Evolutionary conservation across 2,888 invertebrate species (phyloP).

Genomic region (Mechanitis messenoides): DNA sequence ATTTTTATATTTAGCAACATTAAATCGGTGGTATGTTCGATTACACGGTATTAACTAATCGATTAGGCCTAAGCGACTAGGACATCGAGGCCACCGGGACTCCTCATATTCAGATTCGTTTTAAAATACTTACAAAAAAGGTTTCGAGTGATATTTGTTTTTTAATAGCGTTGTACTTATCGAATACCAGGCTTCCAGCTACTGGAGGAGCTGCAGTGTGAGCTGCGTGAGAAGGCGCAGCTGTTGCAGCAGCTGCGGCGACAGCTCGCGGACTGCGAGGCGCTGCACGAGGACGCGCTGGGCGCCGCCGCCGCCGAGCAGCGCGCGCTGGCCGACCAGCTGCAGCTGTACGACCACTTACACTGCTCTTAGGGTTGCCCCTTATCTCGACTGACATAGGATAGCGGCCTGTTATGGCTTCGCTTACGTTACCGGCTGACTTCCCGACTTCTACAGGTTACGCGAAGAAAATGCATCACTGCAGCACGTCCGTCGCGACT

Average conservation of each 20-base stretch:
- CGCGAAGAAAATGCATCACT: conserved; percentile 58
- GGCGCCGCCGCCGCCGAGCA: conserved; percentile 55
- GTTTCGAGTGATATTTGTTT: too few species aligned
- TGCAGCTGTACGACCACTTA: conserved; percentile 47
- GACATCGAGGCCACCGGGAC: too few species aligned
- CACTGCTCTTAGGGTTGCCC: too few species aligned
- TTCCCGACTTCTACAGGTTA: conserved; percentile 37
- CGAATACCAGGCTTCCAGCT: conserved; percentile 51
- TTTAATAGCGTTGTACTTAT: not conserved
- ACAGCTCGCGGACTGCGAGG: conserved; percentile 60
- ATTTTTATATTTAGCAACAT: too few species aligned
- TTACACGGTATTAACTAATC: too few species aligned
- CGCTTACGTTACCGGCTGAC: too few species aligned
- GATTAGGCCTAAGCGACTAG: too few species aligned
- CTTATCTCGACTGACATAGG: too few species aligned
- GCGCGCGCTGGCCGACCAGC: conserved; percentile 52
- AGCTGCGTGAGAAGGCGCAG: conserved; percentile 61
- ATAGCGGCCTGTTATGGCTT: too few species aligned
- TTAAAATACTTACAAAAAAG: too few species aligned
- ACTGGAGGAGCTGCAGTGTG: conserved; percentile 63
- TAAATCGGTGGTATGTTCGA: too few species aligned
- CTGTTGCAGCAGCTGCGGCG: conserved; percentile 53
- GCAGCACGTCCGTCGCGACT: conserved; percentile 49
- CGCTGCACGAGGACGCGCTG: conserved; percentile 63
- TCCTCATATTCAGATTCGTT: too few species aligned